Evolutionary conservation across 2,888 invertebrate genomes (phyloP).

Genomic region (Syrista parreyssii): DNA sequence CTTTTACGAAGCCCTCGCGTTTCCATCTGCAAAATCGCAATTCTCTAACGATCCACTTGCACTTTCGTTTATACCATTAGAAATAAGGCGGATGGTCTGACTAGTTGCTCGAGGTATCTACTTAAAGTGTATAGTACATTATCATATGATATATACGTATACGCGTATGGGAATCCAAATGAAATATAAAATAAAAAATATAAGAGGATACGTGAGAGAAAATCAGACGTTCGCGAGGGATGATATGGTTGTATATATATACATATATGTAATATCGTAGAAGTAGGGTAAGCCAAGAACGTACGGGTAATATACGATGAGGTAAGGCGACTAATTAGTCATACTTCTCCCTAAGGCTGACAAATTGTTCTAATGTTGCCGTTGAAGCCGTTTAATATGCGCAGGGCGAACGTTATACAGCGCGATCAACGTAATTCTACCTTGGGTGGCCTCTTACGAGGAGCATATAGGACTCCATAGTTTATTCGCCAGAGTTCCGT

Average conservation of each 20-base stretch:
- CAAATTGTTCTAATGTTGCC: constrained; percentile 55
- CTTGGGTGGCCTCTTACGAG: neutral
- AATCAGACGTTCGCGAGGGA: too few species aligned
- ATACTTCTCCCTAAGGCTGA: constrained; percentile 54
- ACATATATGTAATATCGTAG: too few species aligned
- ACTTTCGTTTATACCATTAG: constrained; percentile 18
- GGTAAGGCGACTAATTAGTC: constrained; percentile 56
- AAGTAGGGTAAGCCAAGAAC: constrained; percentile 3
- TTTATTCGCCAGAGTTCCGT: too few species aligned
- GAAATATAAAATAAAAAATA: too few species aligned
- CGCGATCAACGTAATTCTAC: constrained; percentile 22
- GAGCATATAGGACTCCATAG: too few species aligned
- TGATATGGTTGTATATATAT: too few species aligned
- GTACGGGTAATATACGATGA: constrained; percentile 39
- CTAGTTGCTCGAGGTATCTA: too few species aligned
- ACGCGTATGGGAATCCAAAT: too few species aligned
- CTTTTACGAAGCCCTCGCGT: constrained; percentile 36
- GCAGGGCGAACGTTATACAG: constrained; percentile 24
- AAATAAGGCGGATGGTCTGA: constrained; percentile 30
- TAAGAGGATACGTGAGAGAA: too few species aligned
- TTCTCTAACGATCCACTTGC: constrained; percentile 30
- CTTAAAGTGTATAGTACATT: too few species aligned
- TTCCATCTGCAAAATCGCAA: constrained; percentile 24
- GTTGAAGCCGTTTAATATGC: constrained; percentile 53
- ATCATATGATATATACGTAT: too few species aligned